Evolutionary conservation across 1,140 invertebrate species (phyloP).

Genomic region (Pteromalus puparum): DNA sequence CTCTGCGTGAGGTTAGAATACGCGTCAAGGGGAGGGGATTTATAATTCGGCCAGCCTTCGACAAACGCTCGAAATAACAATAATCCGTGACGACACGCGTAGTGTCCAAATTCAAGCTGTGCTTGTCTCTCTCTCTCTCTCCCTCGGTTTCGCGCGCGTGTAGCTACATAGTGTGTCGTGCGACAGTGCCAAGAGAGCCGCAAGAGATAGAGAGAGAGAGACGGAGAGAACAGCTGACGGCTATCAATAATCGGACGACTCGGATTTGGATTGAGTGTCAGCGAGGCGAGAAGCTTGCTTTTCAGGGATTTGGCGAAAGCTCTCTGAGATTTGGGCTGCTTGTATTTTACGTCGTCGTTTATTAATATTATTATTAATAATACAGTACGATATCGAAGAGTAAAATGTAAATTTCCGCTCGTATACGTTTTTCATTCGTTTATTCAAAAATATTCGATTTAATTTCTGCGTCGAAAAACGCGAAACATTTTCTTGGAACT

Average conservation of each 20-base stretch:
- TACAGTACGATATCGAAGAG: no score
- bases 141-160: not conserved
- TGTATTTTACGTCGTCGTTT: not conserved
- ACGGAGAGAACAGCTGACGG: slow-evolving; percentile 65
- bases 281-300: not conserved
- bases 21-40: not conserved
- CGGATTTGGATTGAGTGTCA: not conserved
- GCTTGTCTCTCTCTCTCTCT: slow-evolving; percentile 39
- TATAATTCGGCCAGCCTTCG: slow-evolving; percentile 41
- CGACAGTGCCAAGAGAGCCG: slow-evolving; percentile 65
- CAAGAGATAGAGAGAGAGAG: not conserved
- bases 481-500: not conserved
- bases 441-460: not conserved
- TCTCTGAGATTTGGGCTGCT: not conserved
- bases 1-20: not conserved
- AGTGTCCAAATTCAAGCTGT: slow-evolving; percentile 21
- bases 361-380: not conserved
- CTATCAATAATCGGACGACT: slow-evolving; percentile 65
- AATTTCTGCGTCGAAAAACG: not conserved
- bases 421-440: no score
- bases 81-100: slow-evolving; percentile 62
- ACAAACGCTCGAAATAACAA: slow-evolving; percentile 68
- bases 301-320: not conserved
- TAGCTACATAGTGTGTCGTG: slow-evolving; percentile 7
- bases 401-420: not conserved